A percentile compares a stretch with the other conserved stretches of the same genome.
These are phyloP conservation scores for Barypeithes pellucidus DNA, from an alignment of 2,888 invertebrate genomes.

Conservation along the genomic window DNA sequence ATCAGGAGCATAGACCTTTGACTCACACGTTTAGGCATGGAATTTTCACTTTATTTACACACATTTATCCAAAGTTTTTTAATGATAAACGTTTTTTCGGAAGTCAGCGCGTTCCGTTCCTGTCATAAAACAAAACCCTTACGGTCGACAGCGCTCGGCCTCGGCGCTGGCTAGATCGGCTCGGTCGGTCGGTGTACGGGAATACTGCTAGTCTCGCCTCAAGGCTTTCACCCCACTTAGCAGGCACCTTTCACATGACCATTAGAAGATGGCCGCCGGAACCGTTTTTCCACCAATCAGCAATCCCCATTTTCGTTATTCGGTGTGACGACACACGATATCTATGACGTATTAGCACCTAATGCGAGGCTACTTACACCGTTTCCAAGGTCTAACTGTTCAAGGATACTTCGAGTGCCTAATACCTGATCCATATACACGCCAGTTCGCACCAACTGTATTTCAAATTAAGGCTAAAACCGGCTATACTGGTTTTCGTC, in stretches of 20 bases:
- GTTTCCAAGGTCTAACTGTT: constrained; percentile 69
- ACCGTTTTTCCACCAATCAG: constrained; percentile 68
- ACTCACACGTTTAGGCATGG: constrained; percentile 57
- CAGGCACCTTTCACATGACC: constrained; percentile 72
- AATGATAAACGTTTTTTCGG: constrained; percentile 58
- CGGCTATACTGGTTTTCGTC: constrained; percentile 40
- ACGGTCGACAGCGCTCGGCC: constrained; percentile 64
- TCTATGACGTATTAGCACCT: constrained; percentile 69
- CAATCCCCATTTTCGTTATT: constrained; percentile 60
- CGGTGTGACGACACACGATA: constrained; percentile 68
- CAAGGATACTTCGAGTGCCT: constrained; percentile 59
- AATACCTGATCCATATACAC: constrained; percentile 20
- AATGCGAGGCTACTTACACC: constrained; percentile 67
- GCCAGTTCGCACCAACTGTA: constrained; percentile 9
- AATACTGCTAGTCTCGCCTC: constrained; percentile 75
- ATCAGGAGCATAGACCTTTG: constrained; percentile 56
- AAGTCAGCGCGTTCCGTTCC: constrained; percentile 62
- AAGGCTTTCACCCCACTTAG: constrained; percentile 61
- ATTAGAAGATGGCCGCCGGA: constrained; percentile 80
- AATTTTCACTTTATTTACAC: constrained; percentile 58
- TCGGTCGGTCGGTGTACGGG: constrained; percentile 72
- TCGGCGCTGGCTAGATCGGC: constrained; percentile 65
- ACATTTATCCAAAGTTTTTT: constrained; percentile 53
- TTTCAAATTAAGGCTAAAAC: constrained; percentile 36
- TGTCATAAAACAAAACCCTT: constrained; percentile 57